Evolutionary conservation across 2,113 vertebrate species (phyloP).

Genomic region (Cyanoliseus patagonus): DNA sequence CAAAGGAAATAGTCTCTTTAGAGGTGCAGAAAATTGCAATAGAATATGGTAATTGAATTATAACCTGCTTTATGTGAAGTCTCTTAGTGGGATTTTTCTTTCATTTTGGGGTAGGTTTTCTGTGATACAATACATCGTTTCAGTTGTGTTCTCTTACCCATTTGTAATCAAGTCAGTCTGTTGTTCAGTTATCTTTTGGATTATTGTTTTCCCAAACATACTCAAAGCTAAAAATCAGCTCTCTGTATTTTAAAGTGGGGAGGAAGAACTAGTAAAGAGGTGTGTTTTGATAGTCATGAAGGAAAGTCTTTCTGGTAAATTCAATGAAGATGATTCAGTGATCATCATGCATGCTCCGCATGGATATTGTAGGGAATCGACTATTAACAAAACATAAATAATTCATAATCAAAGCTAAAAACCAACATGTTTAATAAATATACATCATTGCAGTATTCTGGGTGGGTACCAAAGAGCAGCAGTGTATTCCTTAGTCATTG

Average conservation of each 20-base stretch:
- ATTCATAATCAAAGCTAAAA: not conserved
- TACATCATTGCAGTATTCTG: not conserved
- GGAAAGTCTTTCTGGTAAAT: not conserved
- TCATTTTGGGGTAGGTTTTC: not conserved
- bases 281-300: not conserved
- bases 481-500: not conserved
- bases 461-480: not conserved
- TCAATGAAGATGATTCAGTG: not conserved
- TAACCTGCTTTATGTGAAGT: not conserved
- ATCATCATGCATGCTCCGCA: not conserved
- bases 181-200: not conserved
- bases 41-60: conserved; percentile 26
- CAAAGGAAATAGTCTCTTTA: not conserved
- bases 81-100: not conserved
- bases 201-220: not conserved
- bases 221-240: not conserved
- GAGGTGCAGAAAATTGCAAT: not conserved
- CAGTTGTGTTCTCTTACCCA: not conserved
- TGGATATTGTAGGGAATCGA: not conserved
- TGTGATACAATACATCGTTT: not conserved
- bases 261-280: not conserved
- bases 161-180: not conserved
- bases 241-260: not conserved
- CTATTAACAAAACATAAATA: not conserved
- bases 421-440: not conserved